These are phyloP conservation scores for Lichenostomus cassidix DNA, from an alignment of 2,113 vertebrate genomes.

Conservation along the genomic window DNA sequence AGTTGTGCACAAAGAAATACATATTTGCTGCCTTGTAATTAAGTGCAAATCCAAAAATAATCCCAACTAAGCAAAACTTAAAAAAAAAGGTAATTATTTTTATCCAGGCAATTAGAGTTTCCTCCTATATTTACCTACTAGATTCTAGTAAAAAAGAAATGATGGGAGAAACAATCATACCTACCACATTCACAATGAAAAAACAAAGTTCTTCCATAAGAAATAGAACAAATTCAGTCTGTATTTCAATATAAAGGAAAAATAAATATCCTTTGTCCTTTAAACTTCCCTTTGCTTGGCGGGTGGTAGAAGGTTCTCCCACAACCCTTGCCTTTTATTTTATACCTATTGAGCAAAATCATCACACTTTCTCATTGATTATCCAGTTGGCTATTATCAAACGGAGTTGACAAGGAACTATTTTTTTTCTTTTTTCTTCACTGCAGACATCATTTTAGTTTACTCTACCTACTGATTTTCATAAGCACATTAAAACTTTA, in stretches of 20 bases:
- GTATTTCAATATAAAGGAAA: neutral
- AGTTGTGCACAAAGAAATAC: neutral
- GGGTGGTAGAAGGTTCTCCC: neutral
- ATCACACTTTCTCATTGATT: neutral
- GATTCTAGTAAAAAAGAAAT: neutral
- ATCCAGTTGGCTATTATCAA: neutral
- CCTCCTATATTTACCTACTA: neutral
- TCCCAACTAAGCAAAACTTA: neutral
- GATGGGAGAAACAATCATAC: neutral
- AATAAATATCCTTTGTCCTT: neutral
- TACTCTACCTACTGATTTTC: neutral
- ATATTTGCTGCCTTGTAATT: neutral
- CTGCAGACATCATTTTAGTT: neutral
- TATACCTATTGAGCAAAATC: neutral
- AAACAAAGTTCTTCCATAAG: neutral
- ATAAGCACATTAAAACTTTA: neutral
- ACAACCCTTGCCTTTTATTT: neutral
- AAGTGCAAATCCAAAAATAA: neutral
- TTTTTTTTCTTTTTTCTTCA: neutral
- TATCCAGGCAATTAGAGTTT: neutral
- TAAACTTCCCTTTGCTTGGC: neutral
- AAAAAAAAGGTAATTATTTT: neutral
- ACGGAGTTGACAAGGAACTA: neutral
- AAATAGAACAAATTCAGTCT: neutral
- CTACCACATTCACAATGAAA: neutral